Percentiles rank a stretch among this genome's conserved stretches.
phyloP scores from a whole-genome alignment of 2,888 invertebrate genomes.

The Drosophila acutilabella region DNA sequence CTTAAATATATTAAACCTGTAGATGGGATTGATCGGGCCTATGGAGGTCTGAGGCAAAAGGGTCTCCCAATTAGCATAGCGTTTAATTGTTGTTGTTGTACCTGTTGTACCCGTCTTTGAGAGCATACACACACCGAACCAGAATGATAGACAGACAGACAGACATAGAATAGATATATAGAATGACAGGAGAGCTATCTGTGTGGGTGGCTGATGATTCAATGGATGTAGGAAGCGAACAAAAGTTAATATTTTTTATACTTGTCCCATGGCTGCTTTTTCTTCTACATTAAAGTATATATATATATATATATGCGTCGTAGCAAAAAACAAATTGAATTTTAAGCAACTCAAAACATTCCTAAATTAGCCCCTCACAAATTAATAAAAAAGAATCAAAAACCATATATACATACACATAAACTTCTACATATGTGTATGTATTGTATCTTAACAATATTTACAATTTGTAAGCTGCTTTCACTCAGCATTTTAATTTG shows the following conservation, averaged over 20 bases:
- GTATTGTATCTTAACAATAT: constrained; percentile 37
- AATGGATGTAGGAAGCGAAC: constrained; percentile 46
- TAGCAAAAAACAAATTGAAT: constrained; percentile 46
- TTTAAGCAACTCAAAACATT: constrained; percentile 55
- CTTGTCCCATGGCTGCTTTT: constrained; percentile 67
- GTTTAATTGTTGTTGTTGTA: constrained; percentile 84
- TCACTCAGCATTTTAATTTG: constrained; percentile 31
- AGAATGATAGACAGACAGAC: constrained; percentile 46
- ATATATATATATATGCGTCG: not conserved
- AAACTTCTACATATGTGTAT: constrained; percentile 27
- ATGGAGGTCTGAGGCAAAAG: constrained; percentile 18
- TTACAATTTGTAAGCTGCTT: constrained; percentile 52
- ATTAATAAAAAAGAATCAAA: constrained; percentile 67
- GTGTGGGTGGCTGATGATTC: constrained; percentile 36
- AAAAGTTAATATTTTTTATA: constrained; percentile 75
- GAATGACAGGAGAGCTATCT: constrained; percentile 39
- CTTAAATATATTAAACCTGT: constrained; percentile 61
- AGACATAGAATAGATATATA: constrained; percentile 36
- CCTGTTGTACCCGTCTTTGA: constrained; percentile 84
- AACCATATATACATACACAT: constrained; percentile 46
- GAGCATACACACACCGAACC: constrained; percentile 26
- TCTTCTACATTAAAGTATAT: constrained; percentile 31
- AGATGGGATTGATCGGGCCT: constrained; percentile 46
- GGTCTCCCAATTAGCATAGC: constrained; percentile 76
- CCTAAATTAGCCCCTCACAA: constrained; percentile 62